Evolutionary conservation across 2,797 vertebrate species (phyloP).

Genomic region (Myotis daubentonii): DNA sequence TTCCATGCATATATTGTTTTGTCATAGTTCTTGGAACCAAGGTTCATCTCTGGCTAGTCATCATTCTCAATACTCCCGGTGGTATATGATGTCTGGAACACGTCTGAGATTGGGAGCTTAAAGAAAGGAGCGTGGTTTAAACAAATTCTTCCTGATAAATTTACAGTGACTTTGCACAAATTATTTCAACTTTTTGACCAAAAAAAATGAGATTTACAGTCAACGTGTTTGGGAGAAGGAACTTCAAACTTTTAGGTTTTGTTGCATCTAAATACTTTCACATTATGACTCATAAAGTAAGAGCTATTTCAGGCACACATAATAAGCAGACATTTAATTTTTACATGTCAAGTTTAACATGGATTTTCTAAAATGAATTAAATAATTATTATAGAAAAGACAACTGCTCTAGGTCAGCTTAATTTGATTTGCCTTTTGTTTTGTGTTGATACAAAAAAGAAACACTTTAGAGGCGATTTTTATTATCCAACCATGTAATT

Average conservation of each 20-base stretch:
- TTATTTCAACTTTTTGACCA: not conserved
- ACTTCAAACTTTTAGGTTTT: not conserved
- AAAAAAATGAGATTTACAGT: not conserved
- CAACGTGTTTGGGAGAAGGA: not conserved
- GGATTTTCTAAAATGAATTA: not conserved
- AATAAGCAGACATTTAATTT: not conserved
- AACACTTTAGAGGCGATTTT: slow-evolving; percentile 30
- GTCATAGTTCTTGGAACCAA: not conserved
- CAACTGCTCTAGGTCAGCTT: not conserved
- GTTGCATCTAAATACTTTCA: not conserved
- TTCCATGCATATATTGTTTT: not conserved
- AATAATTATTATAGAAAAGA: not conserved
- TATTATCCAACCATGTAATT: not conserved
- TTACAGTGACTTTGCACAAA: not conserved
- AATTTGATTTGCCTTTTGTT: not conserved
- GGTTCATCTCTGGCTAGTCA: not conserved
- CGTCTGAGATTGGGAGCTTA: not conserved
- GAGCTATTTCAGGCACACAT: not conserved
- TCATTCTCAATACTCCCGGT: not conserved
- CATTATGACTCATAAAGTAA: not conserved
- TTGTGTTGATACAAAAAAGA: not conserved
- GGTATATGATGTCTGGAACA: not conserved
- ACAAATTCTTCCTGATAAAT: not conserved
- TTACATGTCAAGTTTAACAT: not conserved
- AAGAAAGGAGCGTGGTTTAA: not conserved